Evolutionary conservation across 2,113 vertebrate species (phyloP), one percentile per base, ranked within the genome.

Genomic region (Pachycephala philippinensis): DNA sequence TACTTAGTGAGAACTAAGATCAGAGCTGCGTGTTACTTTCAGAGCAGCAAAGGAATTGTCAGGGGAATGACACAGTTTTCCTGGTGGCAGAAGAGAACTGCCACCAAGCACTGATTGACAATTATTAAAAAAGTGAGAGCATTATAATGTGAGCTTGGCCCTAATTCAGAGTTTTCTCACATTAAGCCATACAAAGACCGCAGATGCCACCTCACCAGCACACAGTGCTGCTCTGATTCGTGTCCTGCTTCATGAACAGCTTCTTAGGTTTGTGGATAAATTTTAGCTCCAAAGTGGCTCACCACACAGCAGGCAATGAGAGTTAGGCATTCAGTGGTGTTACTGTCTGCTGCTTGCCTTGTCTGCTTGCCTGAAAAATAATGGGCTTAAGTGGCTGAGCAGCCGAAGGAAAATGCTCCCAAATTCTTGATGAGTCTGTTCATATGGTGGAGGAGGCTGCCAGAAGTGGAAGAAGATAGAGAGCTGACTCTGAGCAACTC

Each of bases 51-150:
- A 94, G 2, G 5, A 65, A 52, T 21, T 9, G 6, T 50, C 12
- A 61, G 10, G 7, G 26, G 5, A 71, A 47, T 5, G 5, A 7
- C 22, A 40, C 1, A 2, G 3, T 59, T 89, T 84, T 77, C 22
- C 22, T 56, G 13, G 13, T 54, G 23, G 23, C 30, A 35, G 44
- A 68, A 83, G 7, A 47, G 35, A 81, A 47, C 21, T 1, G 0
- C 20, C 20, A 52, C 19, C 0, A 0, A 69, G 27, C 10, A 24
- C 37, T 22, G 27, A 45, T 3, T 16, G 23, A 68, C 1, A 81
- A 52, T 72, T 33, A 37, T 1, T 11, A 45, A 42, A 27, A 66
- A 49, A 79, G 40, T 13, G 8, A 82, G 69, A 71, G 44, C 2
- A 3, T 49, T 72, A 35, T 79, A 13, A 23, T 33, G 16, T 42